Evolutionary conservation across 64 coral and sea anemone genomes (phyloP).

Genomic region (Trachythela sp.): DNA sequence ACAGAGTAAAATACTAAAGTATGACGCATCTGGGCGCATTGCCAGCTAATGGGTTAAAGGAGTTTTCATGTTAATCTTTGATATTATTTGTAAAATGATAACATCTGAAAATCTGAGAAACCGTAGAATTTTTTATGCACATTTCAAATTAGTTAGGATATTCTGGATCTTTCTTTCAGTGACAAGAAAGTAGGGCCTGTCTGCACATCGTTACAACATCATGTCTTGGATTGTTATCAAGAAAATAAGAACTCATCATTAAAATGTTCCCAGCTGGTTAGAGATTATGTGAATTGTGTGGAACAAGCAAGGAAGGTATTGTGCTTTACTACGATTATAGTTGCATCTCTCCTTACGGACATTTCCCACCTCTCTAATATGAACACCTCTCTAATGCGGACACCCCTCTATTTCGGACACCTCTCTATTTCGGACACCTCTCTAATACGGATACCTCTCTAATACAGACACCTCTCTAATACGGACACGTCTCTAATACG

Average conservation of each 20-base stretch:
- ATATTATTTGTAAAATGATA: not conserved
- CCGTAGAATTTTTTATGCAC: not conserved
- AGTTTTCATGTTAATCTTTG: too few relatives aligned
- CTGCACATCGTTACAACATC: not conserved
- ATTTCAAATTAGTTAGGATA: not conserved
- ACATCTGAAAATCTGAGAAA: not conserved
- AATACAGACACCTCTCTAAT: too few relatives aligned
- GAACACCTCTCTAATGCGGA: too few relatives aligned
- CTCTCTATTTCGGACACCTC: too few relatives aligned
- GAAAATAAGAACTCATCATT: not conserved
- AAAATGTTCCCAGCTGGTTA: conserved; percentile 4
- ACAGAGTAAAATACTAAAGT: too few relatives aligned
- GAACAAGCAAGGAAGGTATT: not conserved
- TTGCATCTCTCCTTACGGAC: not conserved
- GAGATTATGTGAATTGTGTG: not conserved
- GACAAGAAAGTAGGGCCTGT: not conserved
- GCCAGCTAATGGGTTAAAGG: too few relatives aligned
- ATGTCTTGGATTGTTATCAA: not conserved
- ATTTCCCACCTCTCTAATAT: too few relatives aligned
- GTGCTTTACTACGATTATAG: too few relatives aligned
- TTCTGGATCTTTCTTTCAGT: not conserved
- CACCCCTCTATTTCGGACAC: too few relatives aligned
- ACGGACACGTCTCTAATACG: too few relatives aligned
- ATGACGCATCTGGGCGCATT: too few relatives aligned
- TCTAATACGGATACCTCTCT: too few relatives aligned